Evolutionary conservation across 2,113 vertebrate species (phyloP).

Genomic region (Coryphaenoides rupestris): DNA sequence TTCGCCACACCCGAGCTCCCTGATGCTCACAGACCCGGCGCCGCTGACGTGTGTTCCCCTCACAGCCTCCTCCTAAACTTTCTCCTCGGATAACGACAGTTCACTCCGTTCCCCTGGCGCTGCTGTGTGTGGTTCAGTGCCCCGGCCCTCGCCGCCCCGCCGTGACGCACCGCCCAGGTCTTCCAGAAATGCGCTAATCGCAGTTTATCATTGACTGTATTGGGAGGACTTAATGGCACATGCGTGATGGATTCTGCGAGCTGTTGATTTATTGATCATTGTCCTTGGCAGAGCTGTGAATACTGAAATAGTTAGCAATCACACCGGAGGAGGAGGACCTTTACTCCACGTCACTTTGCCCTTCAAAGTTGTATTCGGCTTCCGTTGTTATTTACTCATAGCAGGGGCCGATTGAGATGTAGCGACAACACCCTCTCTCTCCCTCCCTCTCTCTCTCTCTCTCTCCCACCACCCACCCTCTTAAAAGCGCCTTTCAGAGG

Average conservation of each 20-base stretch:
- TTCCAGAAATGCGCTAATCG: conserved; percentile 30
- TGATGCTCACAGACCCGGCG: conserved; percentile 23
- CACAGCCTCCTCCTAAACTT: conserved; percentile 48
- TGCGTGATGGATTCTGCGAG: conserved; percentile 58
- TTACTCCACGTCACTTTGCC: too few relatives aligned
- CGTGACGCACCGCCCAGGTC: conserved; percentile 33
- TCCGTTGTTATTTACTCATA: too few relatives aligned
- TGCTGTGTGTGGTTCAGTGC: conserved; percentile 28
- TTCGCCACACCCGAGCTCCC: conserved; percentile 43
- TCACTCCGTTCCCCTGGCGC: conserved; percentile 21
- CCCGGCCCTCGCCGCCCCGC: conserved; percentile 10
- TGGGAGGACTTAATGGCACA: conserved; percentile 59
- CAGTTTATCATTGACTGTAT: conserved; percentile 61
- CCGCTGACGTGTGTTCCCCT: conserved; percentile 41
- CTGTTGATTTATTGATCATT: conserved; percentile 59
- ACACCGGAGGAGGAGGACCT: conserved; percentile 38
- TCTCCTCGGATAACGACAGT: conserved; percentile 28
- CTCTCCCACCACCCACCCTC: too few relatives aligned
- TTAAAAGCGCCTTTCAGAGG: too few relatives aligned
- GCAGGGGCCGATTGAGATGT: conserved; percentile 14
- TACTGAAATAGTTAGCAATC: conserved; percentile 62
- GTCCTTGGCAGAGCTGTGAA: conserved; percentile 57
- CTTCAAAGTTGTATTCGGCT: too few relatives aligned
- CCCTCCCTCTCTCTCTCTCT: too few relatives aligned
- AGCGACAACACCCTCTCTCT: conserved; percentile 23